phyloP scores from a whole-genome alignment of 1,140 invertebrate genomes.

The Hestina assimilis region DNA sequence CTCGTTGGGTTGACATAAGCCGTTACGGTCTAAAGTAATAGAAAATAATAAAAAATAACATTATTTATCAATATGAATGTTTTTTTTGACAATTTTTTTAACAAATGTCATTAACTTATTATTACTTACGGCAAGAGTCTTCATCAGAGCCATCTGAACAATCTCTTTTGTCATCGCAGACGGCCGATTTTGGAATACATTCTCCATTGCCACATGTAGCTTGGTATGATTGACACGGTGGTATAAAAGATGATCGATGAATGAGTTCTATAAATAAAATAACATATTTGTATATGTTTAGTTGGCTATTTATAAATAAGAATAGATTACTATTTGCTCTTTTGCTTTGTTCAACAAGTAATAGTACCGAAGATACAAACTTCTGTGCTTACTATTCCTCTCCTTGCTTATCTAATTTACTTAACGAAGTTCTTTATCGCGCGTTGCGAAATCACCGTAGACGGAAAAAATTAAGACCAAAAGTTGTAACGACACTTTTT shows the following conservation, averaged over 20 bases:
- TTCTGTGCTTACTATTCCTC: no score
- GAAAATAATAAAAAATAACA: slow-evolving; percentile 1
- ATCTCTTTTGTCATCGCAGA: slow-evolving; percentile 90
- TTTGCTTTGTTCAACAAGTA: no score
- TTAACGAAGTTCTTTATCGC: no score
- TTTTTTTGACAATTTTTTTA: no score
- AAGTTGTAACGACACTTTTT: no score
- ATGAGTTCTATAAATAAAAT: slow-evolving; percentile 29
- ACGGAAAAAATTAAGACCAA: no score
- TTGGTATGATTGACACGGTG: slow-evolving; percentile 81
- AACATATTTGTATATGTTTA: background rate
- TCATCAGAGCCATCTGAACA: slow-evolving; percentile 95
- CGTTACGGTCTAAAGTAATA: slow-evolving; percentile 49
- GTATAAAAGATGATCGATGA: slow-evolving; percentile 69
- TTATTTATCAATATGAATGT: no score
- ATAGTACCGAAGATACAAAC: no score
- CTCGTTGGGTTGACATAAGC: slow-evolving; percentile 94
- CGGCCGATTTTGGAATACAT: slow-evolving; percentile 89
- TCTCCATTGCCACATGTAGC: slow-evolving; percentile 95
- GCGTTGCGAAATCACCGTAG: no score
- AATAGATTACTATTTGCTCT: background rate
- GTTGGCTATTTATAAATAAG: slow-evolving; percentile 1
- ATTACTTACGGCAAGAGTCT: slow-evolving; percentile 88
- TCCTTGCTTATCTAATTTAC: no score
- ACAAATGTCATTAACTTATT: background rate